Evolutionary conservation across 2,797 vertebrate species (phyloP), one percentile per base, ranked within the genome.

Genomic region (Chromis chromis): DNA sequence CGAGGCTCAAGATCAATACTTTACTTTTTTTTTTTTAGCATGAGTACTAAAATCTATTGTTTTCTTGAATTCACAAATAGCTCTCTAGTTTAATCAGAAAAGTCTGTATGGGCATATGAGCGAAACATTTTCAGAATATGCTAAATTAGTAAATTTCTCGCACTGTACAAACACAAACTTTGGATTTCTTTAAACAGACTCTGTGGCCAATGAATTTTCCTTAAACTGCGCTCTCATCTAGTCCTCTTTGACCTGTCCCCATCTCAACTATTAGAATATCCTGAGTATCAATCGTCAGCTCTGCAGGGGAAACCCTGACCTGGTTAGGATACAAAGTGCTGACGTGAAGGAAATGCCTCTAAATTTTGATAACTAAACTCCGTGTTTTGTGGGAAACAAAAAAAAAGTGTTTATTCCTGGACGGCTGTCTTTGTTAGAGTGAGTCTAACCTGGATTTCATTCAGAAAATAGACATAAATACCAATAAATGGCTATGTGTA

Each of bases 171-270:
- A 9, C 0, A 49, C 9, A 49, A 22, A 48, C 6, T 44, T 44
- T 44, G 8, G 19, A 21, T 8, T 7, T 31, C 40, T 36, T 42
- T 4, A 14, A 16, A 42, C 3, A 16, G 14, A 55, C 22, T 55
- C 4, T 16, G 2, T 6, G 16, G 4, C 3, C 25, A 13, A 27
- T 17, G 0, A 12, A 62, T 9, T 10, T 27, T 27, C 14, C 31
- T 36, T 19, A 49, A 25, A 1, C 58, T 59, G 22, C 0, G 5
- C 21, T n/a, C 27, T 39, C 11, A 24, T 14, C 4, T 27, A 5
- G 19, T 52, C 65, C 22, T 77, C 40, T 44, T 58, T 74, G 62
- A 66, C 31, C 31, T 63, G 46, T 1, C 24, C 25, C 44, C 1
- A 13, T 25, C 9, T 57, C n/a, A 58, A 63, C 49, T 36, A 49